phyloP scores from a whole-genome alignment of 2,797 vertebrate genomes.

The Acanthornis magna region DNA sequence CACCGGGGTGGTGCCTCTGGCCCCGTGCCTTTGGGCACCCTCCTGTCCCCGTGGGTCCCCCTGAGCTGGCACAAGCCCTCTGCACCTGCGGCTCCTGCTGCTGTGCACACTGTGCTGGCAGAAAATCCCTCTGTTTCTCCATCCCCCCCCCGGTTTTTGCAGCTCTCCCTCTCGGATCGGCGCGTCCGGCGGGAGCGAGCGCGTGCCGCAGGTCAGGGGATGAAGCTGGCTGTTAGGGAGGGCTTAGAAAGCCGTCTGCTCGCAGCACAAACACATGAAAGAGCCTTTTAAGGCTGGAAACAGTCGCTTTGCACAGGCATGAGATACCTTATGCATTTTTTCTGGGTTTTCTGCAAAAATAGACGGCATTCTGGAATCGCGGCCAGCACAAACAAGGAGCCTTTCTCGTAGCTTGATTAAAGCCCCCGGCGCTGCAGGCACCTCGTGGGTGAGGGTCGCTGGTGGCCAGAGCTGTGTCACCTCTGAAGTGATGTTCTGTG shows the following conservation, averaged over 20 bases:
- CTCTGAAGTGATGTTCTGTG: slow-evolving; percentile 33
- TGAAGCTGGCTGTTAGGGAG: background rate
- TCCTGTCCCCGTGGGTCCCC: background rate
- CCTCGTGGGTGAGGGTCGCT: background rate
- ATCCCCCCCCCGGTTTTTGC: background rate
- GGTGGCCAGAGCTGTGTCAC: background rate
- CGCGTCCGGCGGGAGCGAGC: fast-evolving
- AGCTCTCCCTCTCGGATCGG: fast-evolving
- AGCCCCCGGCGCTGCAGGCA: background rate
- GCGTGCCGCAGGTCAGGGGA: fast-evolving
- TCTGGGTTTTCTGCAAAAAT: background rate
- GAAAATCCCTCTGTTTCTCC: background rate
- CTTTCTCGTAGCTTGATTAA: background rate
- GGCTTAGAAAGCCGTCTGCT: background rate
- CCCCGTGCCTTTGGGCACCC: background rate
- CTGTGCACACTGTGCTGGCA: fast-evolving
- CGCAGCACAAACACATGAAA: background rate
- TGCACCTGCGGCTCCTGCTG: background rate
- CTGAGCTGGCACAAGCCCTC: background rate
- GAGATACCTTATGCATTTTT: slow-evolving; percentile 4
- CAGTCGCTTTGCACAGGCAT: background rate
- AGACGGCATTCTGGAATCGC: background rate
- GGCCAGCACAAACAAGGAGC: background rate
- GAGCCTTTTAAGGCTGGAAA: background rate
- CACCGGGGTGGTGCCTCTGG: fast-evolving